These are phyloP conservation scores for Pelodiscus sinensis DNA, from an alignment of 2,113 vertebrate genomes.

Conservation along the genomic window DNA sequence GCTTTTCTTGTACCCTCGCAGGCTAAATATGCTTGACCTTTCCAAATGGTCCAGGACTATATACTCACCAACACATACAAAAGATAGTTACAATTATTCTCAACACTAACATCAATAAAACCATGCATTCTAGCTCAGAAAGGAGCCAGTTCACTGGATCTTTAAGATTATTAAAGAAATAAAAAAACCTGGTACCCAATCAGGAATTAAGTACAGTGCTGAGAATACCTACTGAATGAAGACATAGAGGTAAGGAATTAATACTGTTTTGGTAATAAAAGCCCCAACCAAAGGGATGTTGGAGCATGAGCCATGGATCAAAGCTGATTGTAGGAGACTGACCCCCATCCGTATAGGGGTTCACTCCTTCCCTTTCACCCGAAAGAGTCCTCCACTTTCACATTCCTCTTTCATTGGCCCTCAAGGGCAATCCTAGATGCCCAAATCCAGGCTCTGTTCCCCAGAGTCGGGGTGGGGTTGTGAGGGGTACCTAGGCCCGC, in stretches of 20 bases:
- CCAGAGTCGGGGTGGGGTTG: too few species aligned
- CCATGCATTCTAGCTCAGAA: neutral
- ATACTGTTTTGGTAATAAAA: neutral
- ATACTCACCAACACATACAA: neutral
- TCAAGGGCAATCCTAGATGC: too few species aligned
- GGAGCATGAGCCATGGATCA: neutral
- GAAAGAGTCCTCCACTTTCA: too few species aligned
- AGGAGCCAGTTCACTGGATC: neutral
- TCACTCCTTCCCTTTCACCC: too few species aligned
- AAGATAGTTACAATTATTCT: neutral
- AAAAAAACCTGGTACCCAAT: neutral
- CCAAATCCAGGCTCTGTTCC: too few species aligned
- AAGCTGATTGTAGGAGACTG: neutral
- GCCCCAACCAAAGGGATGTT: neutral
- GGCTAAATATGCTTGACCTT: neutral
- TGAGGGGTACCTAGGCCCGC: too few species aligned
- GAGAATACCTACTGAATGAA: neutral
- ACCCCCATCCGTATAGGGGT: too few species aligned
- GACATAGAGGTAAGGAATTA: neutral
- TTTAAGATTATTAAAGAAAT: neutral
- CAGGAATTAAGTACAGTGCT: neutral
- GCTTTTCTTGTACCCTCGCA: neutral
- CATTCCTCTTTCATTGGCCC: too few species aligned
- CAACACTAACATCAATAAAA: neutral
- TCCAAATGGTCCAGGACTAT: neutral